Percentiles rank a stretch among this genome's conserved stretches.
Conservation (phyloP, 2,113 vertebrate genomes). For the Girardinichthys multiradiatus region DNA sequence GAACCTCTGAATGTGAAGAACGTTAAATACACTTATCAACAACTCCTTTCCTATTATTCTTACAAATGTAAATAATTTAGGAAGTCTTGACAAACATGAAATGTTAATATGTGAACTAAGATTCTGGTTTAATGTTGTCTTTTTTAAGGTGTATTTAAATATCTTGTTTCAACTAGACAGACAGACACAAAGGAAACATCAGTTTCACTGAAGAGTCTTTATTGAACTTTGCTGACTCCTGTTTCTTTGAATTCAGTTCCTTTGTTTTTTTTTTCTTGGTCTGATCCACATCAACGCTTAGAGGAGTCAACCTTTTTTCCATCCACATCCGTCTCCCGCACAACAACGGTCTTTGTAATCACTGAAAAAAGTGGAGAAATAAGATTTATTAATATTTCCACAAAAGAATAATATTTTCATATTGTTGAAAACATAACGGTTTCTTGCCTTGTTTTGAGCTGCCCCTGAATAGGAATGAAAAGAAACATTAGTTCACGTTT, state of each 20-base stretch:
- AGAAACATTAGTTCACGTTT: conserved; percentile 19
- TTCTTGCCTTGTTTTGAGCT: conserved; percentile 67
- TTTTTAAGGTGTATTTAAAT: no score
- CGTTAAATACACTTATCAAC: no score
- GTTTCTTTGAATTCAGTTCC: background rate
- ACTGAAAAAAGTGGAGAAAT: conserved; percentile 44
- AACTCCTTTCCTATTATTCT: no score
- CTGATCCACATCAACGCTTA: conserved; percentile 61
- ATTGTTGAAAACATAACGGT: background rate
- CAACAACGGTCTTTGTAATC: conserved; percentile 70
- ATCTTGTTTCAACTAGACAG: no score
- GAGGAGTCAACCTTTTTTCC: conserved; percentile 59
- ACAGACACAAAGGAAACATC: background rate
- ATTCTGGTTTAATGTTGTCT: no score
- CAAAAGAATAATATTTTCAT: background rate
- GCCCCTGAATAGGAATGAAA: background rate
- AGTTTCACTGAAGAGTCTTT: conserved; percentile 53
- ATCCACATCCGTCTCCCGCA: conserved; percentile 73
- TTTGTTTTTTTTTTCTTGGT: conserved; percentile 33
- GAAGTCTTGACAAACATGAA: no score
- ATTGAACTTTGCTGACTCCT: conserved; percentile 24
- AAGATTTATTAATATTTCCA: background rate
- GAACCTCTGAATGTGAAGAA: no score
- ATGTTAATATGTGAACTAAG: no score
- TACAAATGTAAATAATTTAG: no score